Evolutionary conservation across 2,888 invertebrate species (phyloP), one percentile per base, ranked within the genome.

Genomic region (Erebia palarica): DNA sequence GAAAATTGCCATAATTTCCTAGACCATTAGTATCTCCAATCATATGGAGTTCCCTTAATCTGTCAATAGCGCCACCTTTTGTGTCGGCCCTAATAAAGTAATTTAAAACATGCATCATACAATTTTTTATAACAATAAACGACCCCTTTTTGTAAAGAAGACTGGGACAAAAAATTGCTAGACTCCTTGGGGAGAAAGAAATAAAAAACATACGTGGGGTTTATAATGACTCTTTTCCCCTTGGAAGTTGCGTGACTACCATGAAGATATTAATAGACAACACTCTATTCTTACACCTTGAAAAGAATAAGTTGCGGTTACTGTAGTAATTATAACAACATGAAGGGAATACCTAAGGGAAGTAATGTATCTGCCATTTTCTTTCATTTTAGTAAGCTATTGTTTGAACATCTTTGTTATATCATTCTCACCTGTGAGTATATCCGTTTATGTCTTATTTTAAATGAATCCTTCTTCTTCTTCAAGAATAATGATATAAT

Each of bases 211-310:
- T 75, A 68, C 71, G 49, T 59, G 65, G 73, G 71, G 73, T 51
- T 59, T 47, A 68, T 78, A 82, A 78, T 80, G 76, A 77, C 78
- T 78, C 75, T 79, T 80, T 78, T 78, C 73, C 75, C 77, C 76
- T 76, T 78, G 73, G 70, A 77, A 76, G 75, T 81, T 75, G 82
- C 83, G 83, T 84, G 83, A 79, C 81, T 75, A 80, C 80, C 78
- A 78, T 78, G 76, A 78, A 81, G 81, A 81, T 84, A 85, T 83
- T 84, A 82, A 85, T 86, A 86, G 74, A 82, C 79, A 83, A 81
- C 79, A 76, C 77, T 79, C 77, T 75, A 71, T 73, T 68, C 69
- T 77, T 76, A 80, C 81, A 84, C 80, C 78, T 81, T 81, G 78
- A 77, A 70, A 73, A 69, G 74, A 78, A 81, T 84, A 80, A 79